Conservation (phyloP, 1,140 invertebrate genomes). For the Paraescarpia echinospica region DNA sequence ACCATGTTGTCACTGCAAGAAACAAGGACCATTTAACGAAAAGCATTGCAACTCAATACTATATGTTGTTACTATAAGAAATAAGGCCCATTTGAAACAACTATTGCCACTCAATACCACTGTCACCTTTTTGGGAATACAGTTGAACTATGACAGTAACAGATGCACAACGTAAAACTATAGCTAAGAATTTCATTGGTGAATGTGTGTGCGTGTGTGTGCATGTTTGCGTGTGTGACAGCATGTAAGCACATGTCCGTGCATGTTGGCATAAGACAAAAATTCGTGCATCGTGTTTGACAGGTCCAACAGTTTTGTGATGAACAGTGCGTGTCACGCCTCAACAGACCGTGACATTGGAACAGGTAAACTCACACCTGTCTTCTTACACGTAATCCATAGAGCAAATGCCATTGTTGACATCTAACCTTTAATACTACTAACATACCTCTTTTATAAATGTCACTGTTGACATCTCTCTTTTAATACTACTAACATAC, state of each 20-base stretch:
- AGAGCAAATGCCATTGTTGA: neutral
- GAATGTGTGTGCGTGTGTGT: neutral
- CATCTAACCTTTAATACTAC: too few species aligned
- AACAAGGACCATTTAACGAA: constrained; percentile 65
- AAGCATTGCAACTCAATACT: constrained; percentile 75
- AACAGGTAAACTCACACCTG: neutral
- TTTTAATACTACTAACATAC: too few species aligned
- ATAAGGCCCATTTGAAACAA: constrained; percentile 25
- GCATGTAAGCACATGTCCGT: neutral
- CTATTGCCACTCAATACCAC: constrained; percentile 60
- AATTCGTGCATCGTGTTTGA: neutral
- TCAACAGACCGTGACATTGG: neutral
- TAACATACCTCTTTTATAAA: too few species aligned
- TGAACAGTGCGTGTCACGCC: neutral
- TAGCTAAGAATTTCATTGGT: too few species aligned
- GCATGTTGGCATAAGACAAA: neutral
- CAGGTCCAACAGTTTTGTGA: neutral
- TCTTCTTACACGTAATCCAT: neutral
- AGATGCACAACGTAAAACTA: neutral
- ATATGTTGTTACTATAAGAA: constrained; percentile 70
- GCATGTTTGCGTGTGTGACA: neutral
- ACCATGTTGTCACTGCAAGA: too few species aligned
- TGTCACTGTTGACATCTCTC: too few species aligned
- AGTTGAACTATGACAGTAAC: neutral
- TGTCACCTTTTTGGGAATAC: neutral